These are phyloP conservation scores for Agapornis roseicollis DNA, from an alignment of 2,113 vertebrate genomes.

Conservation along the genomic window DNA sequence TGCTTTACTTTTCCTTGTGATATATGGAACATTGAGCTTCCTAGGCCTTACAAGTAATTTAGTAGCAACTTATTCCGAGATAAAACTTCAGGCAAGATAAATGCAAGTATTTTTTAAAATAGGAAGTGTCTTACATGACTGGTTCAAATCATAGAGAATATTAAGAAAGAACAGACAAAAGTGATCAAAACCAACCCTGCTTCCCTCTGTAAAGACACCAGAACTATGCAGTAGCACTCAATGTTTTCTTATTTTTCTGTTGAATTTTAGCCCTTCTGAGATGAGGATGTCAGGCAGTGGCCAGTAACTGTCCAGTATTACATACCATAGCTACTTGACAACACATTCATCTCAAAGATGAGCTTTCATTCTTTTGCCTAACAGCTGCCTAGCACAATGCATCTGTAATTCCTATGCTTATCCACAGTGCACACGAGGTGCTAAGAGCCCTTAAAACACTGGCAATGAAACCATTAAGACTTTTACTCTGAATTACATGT, in stretches of 20 bases:
- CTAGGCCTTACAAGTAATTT: background rate
- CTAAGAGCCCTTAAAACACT: background rate
- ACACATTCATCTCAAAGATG: background rate
- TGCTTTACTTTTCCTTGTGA: background rate
- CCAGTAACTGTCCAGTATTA: background rate
- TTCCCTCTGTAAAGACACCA: background rate
- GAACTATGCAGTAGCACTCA: background rate
- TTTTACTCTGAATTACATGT: background rate
- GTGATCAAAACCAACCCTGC: fast-evolving
- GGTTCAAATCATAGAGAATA: background rate
- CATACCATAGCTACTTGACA: background rate
- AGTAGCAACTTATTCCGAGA: background rate
- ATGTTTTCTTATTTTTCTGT: background rate
- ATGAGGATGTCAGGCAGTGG: background rate
- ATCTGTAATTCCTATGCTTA: background rate
- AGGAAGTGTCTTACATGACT: background rate
- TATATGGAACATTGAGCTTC: background rate
- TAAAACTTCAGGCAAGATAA: background rate
- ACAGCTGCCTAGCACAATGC: background rate
- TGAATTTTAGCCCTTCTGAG: background rate
- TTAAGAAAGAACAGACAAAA: background rate
- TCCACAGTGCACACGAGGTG: background rate
- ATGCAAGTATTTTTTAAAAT: background rate
- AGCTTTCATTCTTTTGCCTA: background rate
- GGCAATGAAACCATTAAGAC: background rate